Conservation (phyloP, 1,140 invertebrate genomes). For the Phymastichus coffea region DNA sequence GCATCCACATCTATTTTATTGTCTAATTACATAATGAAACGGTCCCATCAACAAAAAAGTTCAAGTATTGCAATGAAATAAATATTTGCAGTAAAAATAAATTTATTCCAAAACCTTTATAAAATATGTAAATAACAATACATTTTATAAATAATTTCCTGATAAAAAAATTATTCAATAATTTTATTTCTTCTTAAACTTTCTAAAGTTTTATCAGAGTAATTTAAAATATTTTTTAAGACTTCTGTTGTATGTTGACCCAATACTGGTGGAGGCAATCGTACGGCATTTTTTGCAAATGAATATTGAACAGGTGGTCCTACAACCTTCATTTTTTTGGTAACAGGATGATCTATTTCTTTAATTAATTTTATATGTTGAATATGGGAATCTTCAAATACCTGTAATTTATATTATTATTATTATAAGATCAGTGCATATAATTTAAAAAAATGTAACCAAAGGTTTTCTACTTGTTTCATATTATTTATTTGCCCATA, state of each 20-base stretch:
- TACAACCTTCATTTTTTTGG: conserved; percentile 76
- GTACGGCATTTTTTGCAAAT: conserved; percentile 66
- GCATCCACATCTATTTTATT: not conserved
- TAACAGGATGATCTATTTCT: conserved; percentile 70
- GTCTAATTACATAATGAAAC: conserved; percentile 3
- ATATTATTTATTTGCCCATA: conserved; percentile 89
- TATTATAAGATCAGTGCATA: conserved; percentile 2
- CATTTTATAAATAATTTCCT: conserved; percentile 5
- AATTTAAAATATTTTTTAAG: conserved; percentile 70
- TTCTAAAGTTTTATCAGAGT: conserved; percentile 63
- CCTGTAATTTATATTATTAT: conserved; percentile 49
- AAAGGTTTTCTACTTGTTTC: conserved; percentile 56
- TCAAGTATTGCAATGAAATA: not conserved
- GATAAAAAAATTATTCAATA: conserved; percentile 51
- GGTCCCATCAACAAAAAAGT: not conserved
- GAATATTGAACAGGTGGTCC: conserved; percentile 84
- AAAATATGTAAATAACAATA: conserved; percentile 2
- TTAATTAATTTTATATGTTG: conserved; percentile 74
- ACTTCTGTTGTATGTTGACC: conserved; percentile 87
- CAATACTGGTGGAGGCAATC: conserved; percentile 77
- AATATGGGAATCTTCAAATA: conserved; percentile 87
- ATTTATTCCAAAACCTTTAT: not conserved
- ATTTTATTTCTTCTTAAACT: conserved; percentile 58
- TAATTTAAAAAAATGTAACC: conserved; percentile 11
- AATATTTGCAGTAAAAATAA: too few species aligned